These are phyloP conservation scores for Oreocharis arfaki DNA, from an alignment of 2,113 vertebrate species.

Conservation along the genomic window DNA sequence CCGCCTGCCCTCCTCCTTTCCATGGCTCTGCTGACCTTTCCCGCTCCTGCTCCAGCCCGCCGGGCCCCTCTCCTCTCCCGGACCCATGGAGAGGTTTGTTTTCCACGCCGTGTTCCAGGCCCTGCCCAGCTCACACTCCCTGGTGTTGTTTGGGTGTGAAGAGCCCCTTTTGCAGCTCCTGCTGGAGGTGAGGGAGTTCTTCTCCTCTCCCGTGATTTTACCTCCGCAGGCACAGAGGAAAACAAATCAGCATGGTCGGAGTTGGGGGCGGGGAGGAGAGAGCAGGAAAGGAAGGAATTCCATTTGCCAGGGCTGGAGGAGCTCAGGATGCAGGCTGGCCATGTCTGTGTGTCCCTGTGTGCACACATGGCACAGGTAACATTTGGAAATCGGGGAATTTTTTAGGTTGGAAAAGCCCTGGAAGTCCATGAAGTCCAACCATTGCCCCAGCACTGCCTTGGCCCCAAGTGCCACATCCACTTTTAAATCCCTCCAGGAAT, in stretches of 20 bases:
- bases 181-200: background rate
- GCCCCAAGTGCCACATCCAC: background rate
- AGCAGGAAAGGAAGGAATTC: background rate
- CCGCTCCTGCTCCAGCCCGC: background rate
- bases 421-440: rapidly evolving
- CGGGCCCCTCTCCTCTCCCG: background rate
- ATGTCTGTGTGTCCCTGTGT: rapidly evolving
- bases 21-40: background rate
- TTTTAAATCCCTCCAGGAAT: background rate
- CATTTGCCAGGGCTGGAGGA: no score
- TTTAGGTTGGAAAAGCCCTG: background rate
- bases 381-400: no score
- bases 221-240: rapidly evolving
- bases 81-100: background rate
- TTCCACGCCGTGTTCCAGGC: no score
- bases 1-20: background rate
- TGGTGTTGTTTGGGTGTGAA: no score
- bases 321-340: background rate
- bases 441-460: background rate
- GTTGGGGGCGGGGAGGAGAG: no score
- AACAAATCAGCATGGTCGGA: background rate
- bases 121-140: rapidly evolving
- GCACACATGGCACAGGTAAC: rapidly evolving
- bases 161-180: rapidly evolving
- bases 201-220: background rate